Conservation (phyloP, 2,797 vertebrate species). For the Amphiprion clarkii region DNA sequence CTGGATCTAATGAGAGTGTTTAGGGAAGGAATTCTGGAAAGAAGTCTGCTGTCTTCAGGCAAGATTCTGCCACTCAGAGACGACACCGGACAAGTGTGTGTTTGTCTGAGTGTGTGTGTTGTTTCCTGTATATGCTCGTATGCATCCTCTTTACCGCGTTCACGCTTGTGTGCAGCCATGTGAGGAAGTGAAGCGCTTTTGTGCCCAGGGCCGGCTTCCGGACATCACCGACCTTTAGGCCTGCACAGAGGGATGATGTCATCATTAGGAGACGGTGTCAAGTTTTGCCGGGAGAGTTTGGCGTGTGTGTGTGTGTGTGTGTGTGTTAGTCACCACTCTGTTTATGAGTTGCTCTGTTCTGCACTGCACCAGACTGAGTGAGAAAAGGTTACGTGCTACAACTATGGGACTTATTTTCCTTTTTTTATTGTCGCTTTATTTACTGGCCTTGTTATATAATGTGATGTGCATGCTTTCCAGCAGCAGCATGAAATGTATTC, state of each 20-base stretch:
- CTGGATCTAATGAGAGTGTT: constrained; percentile 66
- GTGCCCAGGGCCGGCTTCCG: constrained; percentile 63
- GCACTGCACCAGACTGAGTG: constrained; percentile 26
- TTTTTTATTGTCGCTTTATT: constrained; percentile 17
- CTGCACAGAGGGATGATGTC: constrained; percentile 64
- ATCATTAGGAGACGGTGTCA: constrained; percentile 60
- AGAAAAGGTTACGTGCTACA: constrained; percentile 57
- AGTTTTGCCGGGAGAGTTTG: constrained; percentile 51
- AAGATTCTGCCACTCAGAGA: constrained; percentile 72
- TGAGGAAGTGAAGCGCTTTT: constrained; percentile 41
- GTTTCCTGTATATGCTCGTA: constrained; percentile 4
- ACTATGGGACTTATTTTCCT: constrained; percentile 13
- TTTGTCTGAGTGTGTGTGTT: constrained; percentile 13
- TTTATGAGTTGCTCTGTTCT: constrained; percentile 42
- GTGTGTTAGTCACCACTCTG: constrained; percentile 47
- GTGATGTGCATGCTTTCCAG: neutral
- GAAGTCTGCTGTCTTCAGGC: constrained; percentile 69
- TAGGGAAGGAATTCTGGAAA: constrained; percentile 47
- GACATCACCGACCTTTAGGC: constrained; percentile 72
- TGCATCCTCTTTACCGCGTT: constrained; percentile 2
- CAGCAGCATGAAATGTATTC: neutral
- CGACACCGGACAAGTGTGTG: constrained; percentile 39
- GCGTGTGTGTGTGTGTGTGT: constrained; percentile 27
- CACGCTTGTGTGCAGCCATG: constrained; percentile 45
- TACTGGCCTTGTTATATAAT: neutral